A percentile compares a stretch with the other conserved stretches of the same genome.
These are phyloP conservation scores for Otus sunia DNA, from an alignment of 2,113 vertebrate genomes.

Conservation along the genomic window DNA sequence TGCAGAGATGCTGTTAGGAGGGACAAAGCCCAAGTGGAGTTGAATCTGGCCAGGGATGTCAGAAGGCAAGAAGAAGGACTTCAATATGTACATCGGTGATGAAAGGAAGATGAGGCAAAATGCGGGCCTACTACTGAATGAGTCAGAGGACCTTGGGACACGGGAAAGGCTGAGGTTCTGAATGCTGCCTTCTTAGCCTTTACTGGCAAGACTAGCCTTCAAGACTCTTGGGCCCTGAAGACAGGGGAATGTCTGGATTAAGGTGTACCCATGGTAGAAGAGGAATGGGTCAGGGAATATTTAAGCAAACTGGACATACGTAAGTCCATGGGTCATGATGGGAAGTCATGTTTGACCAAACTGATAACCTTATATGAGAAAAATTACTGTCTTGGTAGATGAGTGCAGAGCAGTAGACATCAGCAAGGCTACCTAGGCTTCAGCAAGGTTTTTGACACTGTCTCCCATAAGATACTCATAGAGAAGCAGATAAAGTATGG, in stretches of 20 bases:
- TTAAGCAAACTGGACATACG: not conserved
- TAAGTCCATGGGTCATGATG: not conserved
- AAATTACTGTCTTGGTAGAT: not conserved
- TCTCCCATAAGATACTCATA: not conserved
- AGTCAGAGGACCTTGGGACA: not conserved
- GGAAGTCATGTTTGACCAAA: not conserved
- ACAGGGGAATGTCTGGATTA: not conserved
- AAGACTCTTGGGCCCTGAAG: not conserved
- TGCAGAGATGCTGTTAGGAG: not conserved
- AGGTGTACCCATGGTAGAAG: not conserved
- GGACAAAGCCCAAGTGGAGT: not conserved
- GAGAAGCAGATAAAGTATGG: not conserved
- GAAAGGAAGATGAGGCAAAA: not conserved
- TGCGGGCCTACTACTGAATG: not conserved
- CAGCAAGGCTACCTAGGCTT: not conserved
- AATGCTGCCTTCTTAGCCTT: not conserved
- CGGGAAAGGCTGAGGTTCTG: not conserved
- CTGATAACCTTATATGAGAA: not conserved
- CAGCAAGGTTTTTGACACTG: not conserved
- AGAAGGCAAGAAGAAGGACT: not conserved
- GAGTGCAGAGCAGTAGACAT: fast-evolving
- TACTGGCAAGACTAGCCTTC: not conserved
- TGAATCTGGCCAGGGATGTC: not conserved
- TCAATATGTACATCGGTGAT: not conserved
- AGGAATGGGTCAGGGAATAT: not conserved